These are phyloP conservation scores for Octodon degus DNA, from an alignment of 2,113 vertebrate genomes.

Conservation along the genomic window DNA sequence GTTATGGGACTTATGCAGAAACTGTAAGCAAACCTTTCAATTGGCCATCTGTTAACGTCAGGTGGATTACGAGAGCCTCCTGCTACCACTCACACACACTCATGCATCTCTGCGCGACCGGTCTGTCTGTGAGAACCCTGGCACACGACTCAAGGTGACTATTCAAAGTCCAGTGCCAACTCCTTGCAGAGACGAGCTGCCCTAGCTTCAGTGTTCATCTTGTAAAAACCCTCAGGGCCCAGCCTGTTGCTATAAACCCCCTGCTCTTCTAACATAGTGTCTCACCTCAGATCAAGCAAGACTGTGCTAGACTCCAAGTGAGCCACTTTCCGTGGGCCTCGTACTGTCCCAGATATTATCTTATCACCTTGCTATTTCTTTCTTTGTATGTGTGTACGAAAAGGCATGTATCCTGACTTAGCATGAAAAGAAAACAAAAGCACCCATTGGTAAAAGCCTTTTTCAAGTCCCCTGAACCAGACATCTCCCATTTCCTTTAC, in stretches of 20 bases:
- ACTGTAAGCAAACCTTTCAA: neutral
- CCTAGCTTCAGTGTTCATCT: neutral
- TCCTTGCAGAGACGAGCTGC: neutral
- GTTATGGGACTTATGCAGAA: neutral
- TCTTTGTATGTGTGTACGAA: constrained; percentile 7
- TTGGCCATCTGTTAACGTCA: neutral
- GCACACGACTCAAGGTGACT: neutral
- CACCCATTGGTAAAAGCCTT: constrained; percentile 7
- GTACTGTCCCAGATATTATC: neutral
- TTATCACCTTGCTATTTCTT: constrained; percentile 55
- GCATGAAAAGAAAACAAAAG: constrained; percentile 66
- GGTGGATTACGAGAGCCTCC: neutral
- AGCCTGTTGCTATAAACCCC: neutral
- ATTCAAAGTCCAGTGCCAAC: neutral
- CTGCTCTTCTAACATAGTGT: neutral
- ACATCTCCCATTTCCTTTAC: constrained; percentile 75
- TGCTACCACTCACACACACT: no score
- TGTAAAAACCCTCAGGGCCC: neutral
- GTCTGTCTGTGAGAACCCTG: neutral
- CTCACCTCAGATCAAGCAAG: neutral
- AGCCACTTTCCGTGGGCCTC: constrained; percentile 1
- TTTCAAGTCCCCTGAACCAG: constrained; percentile 60
- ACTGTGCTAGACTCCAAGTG: neutral
- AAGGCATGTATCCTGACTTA: constrained; percentile 48
- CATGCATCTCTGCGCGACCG: fast-evolving